phyloP scores from a whole-genome alignment of 1,140 invertebrate genomes.

The Dreissena polymorpha region DNA sequence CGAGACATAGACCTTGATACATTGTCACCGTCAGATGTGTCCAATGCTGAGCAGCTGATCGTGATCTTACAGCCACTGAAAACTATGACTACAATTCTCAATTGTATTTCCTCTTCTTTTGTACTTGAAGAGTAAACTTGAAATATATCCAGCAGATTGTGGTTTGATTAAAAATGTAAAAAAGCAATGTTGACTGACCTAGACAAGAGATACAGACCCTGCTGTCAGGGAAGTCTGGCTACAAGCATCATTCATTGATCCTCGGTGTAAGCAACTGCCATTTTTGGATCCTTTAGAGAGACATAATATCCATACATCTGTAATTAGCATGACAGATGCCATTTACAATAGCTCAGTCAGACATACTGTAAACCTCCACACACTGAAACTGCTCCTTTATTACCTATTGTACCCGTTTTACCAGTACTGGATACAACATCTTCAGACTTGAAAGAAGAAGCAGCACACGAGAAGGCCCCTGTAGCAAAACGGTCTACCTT shows the following conservation, averaged over 20 bases:
- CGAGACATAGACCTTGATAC: constrained; percentile 3
- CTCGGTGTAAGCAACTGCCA: not conserved
- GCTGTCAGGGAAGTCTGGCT: constrained; percentile 2
- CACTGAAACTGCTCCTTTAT: not conserved
- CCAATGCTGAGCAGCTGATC: not conserved
- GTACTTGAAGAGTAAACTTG: not conserved
- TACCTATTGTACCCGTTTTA: constrained; percentile 13
- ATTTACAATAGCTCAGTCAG: not conserved
- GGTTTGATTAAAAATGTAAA: not conserved
- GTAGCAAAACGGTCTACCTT: constrained; percentile 1
- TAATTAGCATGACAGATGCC: not conserved
- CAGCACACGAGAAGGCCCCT: constrained; percentile 5
- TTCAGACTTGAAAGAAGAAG: constrained; percentile 1
- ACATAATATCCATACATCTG: not conserved
- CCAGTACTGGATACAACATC: too few relatives aligned
- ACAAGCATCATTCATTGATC: not conserved
- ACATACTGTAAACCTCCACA: constrained; percentile 1
- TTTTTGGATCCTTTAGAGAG: constrained; percentile 17
- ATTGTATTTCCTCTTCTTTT: not conserved
- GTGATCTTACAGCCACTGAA: not conserved
- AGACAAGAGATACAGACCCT: not conserved
- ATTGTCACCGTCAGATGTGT: not conserved
- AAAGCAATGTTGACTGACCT: not conserved
- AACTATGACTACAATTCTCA: constrained; percentile 2
- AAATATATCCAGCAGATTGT: not conserved